Percentiles rank a stretch among this genome's conserved stretches.
phyloP scores from a whole-genome alignment of 2,113 vertebrate species.

The Lamprotornis superbus region DNA sequence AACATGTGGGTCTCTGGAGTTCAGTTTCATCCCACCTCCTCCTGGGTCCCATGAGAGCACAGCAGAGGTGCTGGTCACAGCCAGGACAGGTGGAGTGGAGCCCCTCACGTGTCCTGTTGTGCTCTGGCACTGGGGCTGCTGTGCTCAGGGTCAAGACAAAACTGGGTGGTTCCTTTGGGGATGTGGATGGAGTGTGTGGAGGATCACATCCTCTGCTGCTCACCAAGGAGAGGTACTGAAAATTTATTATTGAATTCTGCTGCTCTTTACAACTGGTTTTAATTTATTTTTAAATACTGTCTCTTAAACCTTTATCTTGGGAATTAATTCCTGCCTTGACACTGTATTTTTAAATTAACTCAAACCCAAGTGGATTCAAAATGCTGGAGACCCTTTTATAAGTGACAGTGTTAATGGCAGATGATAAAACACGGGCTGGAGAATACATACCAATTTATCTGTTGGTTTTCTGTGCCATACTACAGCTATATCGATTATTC shows the following conservation, averaged over 20 bases:
- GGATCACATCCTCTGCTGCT: background rate
- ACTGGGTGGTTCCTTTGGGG: background rate
- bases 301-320: background rate
- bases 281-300: background rate
- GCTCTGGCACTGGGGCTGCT: background rate
- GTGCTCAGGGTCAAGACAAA: fast-evolving
- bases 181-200: background rate
- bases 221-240: background rate
- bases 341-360: background rate
- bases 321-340: background rate
- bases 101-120: fast-evolving
- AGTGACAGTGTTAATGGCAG: background rate
- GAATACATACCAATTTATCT: background rate
- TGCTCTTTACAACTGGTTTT: background rate
- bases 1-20: background rate
- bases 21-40: background rate
- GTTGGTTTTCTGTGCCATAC: background rate
- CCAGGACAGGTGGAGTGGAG: fast-evolving
- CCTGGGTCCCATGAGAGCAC: fast-evolving
- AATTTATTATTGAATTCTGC: background rate
- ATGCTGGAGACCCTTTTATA: background rate
- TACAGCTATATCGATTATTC: background rate
- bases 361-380: background rate
- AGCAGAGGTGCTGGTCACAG: background rate
- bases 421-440: background rate